These are phyloP conservation scores for Paracentrotus lividus DNA, from an alignment of 53 echinoderm and acorn worm species.

Conservation along the genomic window DNA sequence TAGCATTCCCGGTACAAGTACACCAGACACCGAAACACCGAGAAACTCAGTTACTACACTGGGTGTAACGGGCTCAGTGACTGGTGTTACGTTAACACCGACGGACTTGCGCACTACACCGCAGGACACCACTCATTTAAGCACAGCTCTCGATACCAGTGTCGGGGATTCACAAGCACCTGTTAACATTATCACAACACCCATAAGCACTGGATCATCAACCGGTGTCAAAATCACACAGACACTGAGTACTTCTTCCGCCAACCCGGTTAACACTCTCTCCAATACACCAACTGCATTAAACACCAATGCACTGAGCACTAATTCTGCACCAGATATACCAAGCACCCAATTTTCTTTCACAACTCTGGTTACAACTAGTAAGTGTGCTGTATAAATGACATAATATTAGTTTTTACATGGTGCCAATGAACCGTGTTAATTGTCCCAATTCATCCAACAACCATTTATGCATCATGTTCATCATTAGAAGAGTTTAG, in stretches of 20 bases:
- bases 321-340: slow-evolving; percentile 4
- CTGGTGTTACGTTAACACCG: background rate
- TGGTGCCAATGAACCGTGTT: too few species aligned
- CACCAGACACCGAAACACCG: background rate
- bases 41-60: background rate
- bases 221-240: background rate
- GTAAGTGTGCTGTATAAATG: too few species aligned
- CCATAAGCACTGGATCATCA: background rate
- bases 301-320: slow-evolving; percentile 6
- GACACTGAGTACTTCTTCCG: background rate
- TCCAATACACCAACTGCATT: background rate
- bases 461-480: too few species aligned
- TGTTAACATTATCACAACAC: background rate
- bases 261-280: background rate
- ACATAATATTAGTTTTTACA: too few species aligned
- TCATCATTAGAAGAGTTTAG: too few species aligned
- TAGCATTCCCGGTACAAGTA: background rate
- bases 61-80: background rate
- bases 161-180: background rate
- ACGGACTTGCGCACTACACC: background rate
- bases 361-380: background rate
- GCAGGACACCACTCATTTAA: background rate
- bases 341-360: background rate
- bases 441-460: too few species aligned
- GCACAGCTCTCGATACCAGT: background rate